Evolutionary conservation across 2,888 invertebrate species (phyloP), one percentile per base, ranked within the genome.

Genomic region (Pterostichus madidus): DNA sequence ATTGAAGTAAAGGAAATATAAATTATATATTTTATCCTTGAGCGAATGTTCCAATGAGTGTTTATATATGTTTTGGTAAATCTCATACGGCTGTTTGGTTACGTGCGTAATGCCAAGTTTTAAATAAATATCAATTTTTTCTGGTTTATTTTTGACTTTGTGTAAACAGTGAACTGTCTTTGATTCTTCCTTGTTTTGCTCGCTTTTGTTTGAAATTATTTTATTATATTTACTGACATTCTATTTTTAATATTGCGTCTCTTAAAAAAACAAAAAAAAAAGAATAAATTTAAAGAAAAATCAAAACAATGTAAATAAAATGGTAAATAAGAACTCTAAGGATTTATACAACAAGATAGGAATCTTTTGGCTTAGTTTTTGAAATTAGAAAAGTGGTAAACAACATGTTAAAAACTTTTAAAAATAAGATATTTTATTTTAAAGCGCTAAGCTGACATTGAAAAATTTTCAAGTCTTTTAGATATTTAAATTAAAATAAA

Each of bases 21-120:
- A 56, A 56, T 56, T 56, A 17, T 56, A 17, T 56, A 17, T 13
- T 17, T 17, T 13, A 49, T 13, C 13, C 17, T 17, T 17, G 56
- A 3, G 6, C 13, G 8, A 13, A 5, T 56, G 56, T 13, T 56
- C 17, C 5, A 17, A 56, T 15, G 1, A n/a, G 13, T 8, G 24
- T 56, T 56, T 56, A 56, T 52, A 52, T 52, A n/a, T 56, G 56
- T 56, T 56, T 56, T 17, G 56, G 10, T 13, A 49, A 11, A n/a
- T 11, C 13, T 49, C n/a, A 49, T 17, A 56, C 52, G 5, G 56
- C 17, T 56, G 49, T 49, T 49, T 49, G 17, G 13, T 5, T 17
- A 17, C 56, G 56, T 17, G 17, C 56, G 56, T 17, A 49, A 56
- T 56, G 56, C 56, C 56, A 56, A 56, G 56, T 13, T 56, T 56